Base-by-base conservation (phyloP, 2,113 vertebrate species). In the Labeo rohita region DNA sequence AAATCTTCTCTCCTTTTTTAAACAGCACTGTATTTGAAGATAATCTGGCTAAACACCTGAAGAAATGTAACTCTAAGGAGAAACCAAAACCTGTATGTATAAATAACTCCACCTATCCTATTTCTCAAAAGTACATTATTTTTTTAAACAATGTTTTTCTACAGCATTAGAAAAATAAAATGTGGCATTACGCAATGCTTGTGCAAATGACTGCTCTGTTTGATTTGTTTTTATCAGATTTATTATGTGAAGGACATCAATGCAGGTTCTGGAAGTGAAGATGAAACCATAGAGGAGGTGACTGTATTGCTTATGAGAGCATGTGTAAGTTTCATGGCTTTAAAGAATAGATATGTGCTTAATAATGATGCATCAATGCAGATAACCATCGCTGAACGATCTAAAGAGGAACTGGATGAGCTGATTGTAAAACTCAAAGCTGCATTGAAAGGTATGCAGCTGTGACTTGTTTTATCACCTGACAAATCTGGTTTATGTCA, bases 11-110 rank as follows among this genome's bases (percentile, higher is more conserved):
- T 28, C 12, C 39, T 72, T 39, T 36, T 45, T 65, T 54, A 92
- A 92, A 84, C 90, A 99, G 98, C 93, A 99, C 97, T 0, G 97
- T 99, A 0, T 96, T 94, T 90, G 95, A 97, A 95, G 96, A 98
- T 90, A 95, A 96, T 74, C 94, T 99, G 66, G 89, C 96, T 87
- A 97, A 97, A 86, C 98, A 99, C 87, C 94, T 99, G 91, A 98
- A 96, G 92, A 99, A 97, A 86, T 99, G 98, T 89, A 99, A 99
- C 89, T 96, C 97, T 65, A 97, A 97, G 90, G 96, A 96, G 87
- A 98, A 96, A 87, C 95, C 96, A 6, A 96, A 95, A 91, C 97
- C 98, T 6, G 98, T 99, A 92, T 96, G 97, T 94, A 23, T 65
- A 65, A 83, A 13, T 56, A 39, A 13, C 12, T 50, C 34, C 36